phyloP scores from a whole-genome alignment of 2,113 vertebrate species.

The Malurus cyaneus region DNA sequence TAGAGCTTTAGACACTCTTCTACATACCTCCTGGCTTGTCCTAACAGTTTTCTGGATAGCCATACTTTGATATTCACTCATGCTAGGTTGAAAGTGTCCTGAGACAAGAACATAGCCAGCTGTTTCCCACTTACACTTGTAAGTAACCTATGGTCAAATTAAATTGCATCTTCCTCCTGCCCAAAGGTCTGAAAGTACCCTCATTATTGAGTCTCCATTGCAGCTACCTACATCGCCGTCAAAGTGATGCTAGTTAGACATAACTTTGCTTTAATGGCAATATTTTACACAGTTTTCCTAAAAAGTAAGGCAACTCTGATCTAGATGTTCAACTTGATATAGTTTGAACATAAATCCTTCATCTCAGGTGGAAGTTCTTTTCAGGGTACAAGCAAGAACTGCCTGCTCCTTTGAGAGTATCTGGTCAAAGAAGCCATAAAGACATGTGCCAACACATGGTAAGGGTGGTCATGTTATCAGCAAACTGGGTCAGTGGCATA shows the following conservation, averaged over 20 bases:
- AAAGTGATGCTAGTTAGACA: neutral
- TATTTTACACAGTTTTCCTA: neutral
- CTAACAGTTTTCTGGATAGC: neutral
- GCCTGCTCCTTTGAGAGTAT: neutral
- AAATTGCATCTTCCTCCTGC: neutral
- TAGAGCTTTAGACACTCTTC: neutral
- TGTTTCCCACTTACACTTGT: neutral
- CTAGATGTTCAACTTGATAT: neutral
- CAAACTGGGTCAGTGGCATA: neutral
- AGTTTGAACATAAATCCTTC: neutral
- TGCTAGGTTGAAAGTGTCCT: neutral
- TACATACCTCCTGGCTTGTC: rapidly evolving
- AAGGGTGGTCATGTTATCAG: neutral
- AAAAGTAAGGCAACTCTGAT: neutral
- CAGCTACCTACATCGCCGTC: neutral
- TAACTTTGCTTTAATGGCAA: neutral
- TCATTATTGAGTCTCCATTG: neutral
- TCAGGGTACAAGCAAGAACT: neutral
- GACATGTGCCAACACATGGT: neutral
- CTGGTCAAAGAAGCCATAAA: neutral
- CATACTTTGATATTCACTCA: neutral
- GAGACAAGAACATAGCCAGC: neutral
- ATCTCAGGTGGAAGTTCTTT: neutral
- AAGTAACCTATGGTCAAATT: neutral
- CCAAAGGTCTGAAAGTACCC: neutral